Base-by-base conservation (phyloP, 2,797 vertebrate species). In the Scarus forsteni region DNA sequence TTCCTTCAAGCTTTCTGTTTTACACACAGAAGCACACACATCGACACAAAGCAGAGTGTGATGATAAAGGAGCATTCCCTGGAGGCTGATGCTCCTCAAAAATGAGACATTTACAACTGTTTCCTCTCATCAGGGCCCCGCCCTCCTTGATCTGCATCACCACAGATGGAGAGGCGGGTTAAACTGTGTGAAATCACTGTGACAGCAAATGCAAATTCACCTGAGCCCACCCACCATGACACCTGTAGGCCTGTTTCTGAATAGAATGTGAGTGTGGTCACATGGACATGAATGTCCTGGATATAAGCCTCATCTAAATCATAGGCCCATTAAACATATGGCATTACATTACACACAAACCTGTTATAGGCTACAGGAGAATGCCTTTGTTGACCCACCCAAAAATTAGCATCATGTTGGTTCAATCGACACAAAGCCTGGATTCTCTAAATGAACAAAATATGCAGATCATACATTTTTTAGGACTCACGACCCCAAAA, bases 121-220 rank as follows among this genome's bases (percentile, higher is more conserved):
- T 91, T 80, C 84, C 73, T 83, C 86, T 91, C 90, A 91, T 89
- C 89, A 89, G 66, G 40, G 58, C 73, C 36, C 16, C 59, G 12
- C 8, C 35, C 60, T 73, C 60, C 61, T 70, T 51, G 34, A 56
- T 81, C 80, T 60, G 46, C 65, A 57, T 67, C 80, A 73, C 79
- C 83, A 79, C 78, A 79, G 77, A 83, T 85, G 85, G 84, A 88
- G 83, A 81, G 80, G 68, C 88, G 91, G 92, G 91, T 92, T 92
- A 93, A 92, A 83, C 90, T 88, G 89, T 88, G 90, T 90, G 89
- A 93, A 91, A 92, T 91, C 84, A 92, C 88, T 27, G 71, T 92
- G 89, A 92, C 90, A 92, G 83, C 80, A 73, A 85, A 93, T 92
- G 88, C 88, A 91, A 89, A 93, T 90, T 81, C 72, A 75, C 71